Percentiles rank a stretch among this genome's conserved stretches.
phyloP scores from a whole-genome alignment of 2,888 invertebrate species.

The Elegia similella region DNA sequence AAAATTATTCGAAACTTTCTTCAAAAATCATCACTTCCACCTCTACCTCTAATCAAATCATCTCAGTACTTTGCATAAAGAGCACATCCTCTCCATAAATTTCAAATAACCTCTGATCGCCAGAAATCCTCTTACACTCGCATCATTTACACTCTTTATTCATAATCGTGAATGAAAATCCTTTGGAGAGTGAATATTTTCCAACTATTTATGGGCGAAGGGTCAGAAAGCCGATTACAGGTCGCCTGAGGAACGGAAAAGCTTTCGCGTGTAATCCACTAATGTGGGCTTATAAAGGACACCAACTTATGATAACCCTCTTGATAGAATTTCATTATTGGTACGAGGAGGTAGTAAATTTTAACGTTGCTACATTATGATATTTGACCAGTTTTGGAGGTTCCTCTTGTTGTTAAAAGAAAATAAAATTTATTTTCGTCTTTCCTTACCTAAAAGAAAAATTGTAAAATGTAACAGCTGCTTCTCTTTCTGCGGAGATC shows the following conservation, averaged over 20 bases:
- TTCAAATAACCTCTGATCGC: slow-evolving; percentile 23
- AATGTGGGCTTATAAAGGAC: slow-evolving; percentile 64
- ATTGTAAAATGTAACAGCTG: too few species aligned
- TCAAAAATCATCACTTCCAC: background rate
- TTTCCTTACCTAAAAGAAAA: too few species aligned
- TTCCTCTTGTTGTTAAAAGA: too few species aligned
- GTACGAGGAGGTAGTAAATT: slow-evolving; percentile 17
- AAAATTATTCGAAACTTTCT: background rate
- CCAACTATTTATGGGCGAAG: slow-evolving; percentile 44
- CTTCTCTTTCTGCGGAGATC: too few species aligned
- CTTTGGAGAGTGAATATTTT: slow-evolving; percentile 36
- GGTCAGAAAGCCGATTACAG: slow-evolving; percentile 74
- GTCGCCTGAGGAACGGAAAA: slow-evolving; percentile 62
- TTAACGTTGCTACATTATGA: background rate
- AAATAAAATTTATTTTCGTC: too few species aligned
- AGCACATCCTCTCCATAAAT: slow-evolving; percentile 20
- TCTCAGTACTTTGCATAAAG: background rate
- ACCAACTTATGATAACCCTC: slow-evolving; percentile 46
- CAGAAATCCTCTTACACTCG: slow-evolving; percentile 29
- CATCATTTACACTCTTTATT: slow-evolving; percentile 35
- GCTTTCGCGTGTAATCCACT: slow-evolving; percentile 71
- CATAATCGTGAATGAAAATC: slow-evolving; percentile 38
- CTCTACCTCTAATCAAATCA: background rate
- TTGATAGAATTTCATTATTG: slow-evolving; percentile 30
- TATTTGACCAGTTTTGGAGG: background rate